These are phyloP conservation scores for Clytia hemisphaerica DNA, from an alignment of 30 jellyfish, hydroid and myxozoan genomes.

Conservation along the genomic window DNA sequence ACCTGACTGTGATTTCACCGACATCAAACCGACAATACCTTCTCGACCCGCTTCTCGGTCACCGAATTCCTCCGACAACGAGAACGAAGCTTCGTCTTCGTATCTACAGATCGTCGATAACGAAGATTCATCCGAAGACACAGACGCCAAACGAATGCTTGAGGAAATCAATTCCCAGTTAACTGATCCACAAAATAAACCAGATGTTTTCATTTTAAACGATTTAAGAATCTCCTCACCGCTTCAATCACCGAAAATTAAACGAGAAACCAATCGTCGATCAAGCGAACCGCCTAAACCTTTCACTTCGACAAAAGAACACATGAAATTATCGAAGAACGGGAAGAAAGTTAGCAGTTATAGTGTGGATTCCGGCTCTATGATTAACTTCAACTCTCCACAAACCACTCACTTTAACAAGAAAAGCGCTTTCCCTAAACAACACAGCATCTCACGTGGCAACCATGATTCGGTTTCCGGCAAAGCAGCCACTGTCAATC, in stretches of 20 bases:
- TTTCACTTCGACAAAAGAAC: too few species aligned
- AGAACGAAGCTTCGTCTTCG: too few species aligned
- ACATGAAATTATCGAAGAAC: too few species aligned
- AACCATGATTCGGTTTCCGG: not conserved
- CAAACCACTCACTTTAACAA: not conserved
- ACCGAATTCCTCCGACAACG: not conserved
- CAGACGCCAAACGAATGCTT: not conserved
- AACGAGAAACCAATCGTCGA: not conserved
- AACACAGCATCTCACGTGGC: not conserved
- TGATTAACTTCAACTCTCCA: not conserved
- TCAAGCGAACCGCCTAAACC: not conserved
- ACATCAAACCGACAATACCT: not conserved
- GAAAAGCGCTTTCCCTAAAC: conserved; percentile 5
- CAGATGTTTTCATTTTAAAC: too few species aligned
- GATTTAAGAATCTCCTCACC: too few species aligned
- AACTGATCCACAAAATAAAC: too few species aligned
- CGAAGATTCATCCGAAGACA: not conserved
- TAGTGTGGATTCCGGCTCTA: not conserved
- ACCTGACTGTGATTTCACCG: not conserved
- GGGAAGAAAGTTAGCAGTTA: too few species aligned
- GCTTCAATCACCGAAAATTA: too few species aligned
- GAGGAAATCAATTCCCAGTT: too few species aligned
- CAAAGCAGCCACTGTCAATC: not conserved
- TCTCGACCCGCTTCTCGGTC: not conserved
- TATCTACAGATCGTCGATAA: too few species aligned